Base-by-base conservation (phyloP, 2,797 vertebrate genomes). In the Intellagama lesueurii region DNA sequence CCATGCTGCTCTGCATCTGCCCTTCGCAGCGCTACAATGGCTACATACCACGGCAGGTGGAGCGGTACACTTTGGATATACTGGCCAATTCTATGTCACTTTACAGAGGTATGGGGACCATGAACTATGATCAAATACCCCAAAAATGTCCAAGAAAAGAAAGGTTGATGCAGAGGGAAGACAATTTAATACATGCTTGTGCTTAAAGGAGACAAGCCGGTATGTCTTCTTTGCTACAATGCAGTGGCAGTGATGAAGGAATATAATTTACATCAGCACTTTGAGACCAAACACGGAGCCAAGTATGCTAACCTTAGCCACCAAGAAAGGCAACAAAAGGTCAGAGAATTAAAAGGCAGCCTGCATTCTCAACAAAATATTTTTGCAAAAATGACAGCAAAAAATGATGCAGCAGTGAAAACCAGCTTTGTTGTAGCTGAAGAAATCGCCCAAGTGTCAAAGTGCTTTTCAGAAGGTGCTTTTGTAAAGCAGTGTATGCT, bases 301-400 rank as follows among this genome's bases (percentile, higher is more conserved):
- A 82, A 82, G 40, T 82, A 66, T 82, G 81, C 56, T 82, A 82
- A 82, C 44, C 47, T 32, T 66, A 82, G 52, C 56, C 56, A 47
- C 56, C 56, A 82, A 66, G 81, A 82, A 64, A 82, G 12, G 30
- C 69, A 82, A 64, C 56, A 82, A 66, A 64, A 47, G 52, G 81
- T 66, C n/a, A 56, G 66, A 82, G 81, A 82, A 82, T 66, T 82
- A 82, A 82, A 82, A 82, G 81, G 81, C 60, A 83, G 81, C 22
- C 60, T 83, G 81, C 81, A 83, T 2, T 83, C 56, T 9, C 81
- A 83, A 47, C 81, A 68, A 32, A 66, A 68, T 66, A 56, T 83
- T 26, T 52, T 68, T 68, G 49, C 56, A 32, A 83, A 44, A 72
- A 32, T 32, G 2, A 72, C 30, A 32, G n/a, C n/a, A 24, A 72